These are phyloP conservation scores for Meiosimyza platycephala DNA, from an alignment of 2,888 invertebrate species.

Conservation along the genomic window DNA sequence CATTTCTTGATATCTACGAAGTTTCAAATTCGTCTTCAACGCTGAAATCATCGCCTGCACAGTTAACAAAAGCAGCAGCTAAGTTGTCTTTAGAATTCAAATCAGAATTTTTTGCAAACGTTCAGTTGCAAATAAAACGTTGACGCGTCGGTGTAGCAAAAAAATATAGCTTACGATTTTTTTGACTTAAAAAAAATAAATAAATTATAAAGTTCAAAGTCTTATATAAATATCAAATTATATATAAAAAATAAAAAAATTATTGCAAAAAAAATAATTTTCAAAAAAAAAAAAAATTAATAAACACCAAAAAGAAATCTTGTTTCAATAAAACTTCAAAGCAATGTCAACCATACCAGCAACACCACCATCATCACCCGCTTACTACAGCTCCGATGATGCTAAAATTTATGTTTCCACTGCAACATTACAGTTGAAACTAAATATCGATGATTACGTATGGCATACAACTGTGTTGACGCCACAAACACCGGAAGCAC, in stretches of 20 bases:
- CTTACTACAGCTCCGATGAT: slow-evolving; percentile 38
- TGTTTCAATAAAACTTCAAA: neutral
- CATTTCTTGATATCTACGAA: slow-evolving; percentile 40
- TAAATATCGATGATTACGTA: slow-evolving; percentile 40
- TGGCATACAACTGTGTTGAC: slow-evolving; percentile 47
- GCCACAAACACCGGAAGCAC: slow-evolving; percentile 39
- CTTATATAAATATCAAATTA: slow-evolving; percentile 14
- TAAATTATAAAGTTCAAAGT: too few species aligned
- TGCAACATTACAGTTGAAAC: slow-evolving; percentile 43
- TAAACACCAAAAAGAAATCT: neutral
- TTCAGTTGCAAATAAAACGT: slow-evolving; percentile 46
- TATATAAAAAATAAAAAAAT: neutral
- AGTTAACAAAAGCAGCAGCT: slow-evolving; percentile 36
- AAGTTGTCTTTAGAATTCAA: slow-evolving; percentile 37
- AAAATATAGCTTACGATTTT: slow-evolving; percentile 13
- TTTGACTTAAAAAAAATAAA: neutral
- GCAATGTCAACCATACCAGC: slow-evolving; percentile 15
- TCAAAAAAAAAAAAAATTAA: neutral
- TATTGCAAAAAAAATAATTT: neutral
- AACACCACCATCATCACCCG: slow-evolving; percentile 31
- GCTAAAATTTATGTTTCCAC: slow-evolving; percentile 42
- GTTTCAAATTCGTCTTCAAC: slow-evolving; percentile 1
- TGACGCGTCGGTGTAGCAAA: slow-evolving; percentile 36
- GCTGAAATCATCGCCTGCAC: slow-evolving; percentile 25
- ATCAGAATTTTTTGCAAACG: slow-evolving; percentile 35